These are phyloP conservation scores for Gallirallus australis DNA, from an alignment of 2,797 vertebrate genomes.

Conservation along the genomic window DNA sequence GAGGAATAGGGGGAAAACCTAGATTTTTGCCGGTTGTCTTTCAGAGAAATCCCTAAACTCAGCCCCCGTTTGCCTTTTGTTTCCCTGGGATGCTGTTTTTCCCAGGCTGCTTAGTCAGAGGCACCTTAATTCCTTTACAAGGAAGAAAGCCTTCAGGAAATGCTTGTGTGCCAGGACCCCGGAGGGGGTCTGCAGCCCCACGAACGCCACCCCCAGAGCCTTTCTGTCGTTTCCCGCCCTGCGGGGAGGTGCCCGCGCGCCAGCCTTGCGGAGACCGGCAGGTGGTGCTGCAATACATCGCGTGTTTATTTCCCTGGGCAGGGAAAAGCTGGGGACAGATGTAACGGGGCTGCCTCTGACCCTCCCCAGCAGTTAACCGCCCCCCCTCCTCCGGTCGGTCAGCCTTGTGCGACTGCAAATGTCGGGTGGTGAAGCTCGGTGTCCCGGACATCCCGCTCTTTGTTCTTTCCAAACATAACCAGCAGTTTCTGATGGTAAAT, in stretches of 20 bases:
- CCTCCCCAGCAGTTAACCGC: not conserved
- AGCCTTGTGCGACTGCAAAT: not conserved
- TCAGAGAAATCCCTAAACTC: not conserved
- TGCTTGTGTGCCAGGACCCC: not conserved
- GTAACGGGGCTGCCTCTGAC: not conserved
- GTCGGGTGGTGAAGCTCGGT: not conserved
- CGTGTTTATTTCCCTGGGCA: not conserved
- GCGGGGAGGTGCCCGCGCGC: rapidly evolving
- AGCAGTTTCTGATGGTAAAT: not conserved
- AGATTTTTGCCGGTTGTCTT: not conserved
- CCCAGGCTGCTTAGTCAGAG: not conserved
- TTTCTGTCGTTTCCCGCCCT: too few species aligned
- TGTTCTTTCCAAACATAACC: not conserved
- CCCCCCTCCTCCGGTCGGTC: not conserved
- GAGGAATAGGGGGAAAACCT: not conserved
- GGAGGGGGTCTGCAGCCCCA: too few species aligned
- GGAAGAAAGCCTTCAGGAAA: not conserved
- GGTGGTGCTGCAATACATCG: slow-evolving; percentile 72
- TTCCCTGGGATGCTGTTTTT: not conserved
- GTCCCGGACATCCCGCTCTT: not conserved
- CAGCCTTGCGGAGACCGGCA: slow-evolving; percentile 8
- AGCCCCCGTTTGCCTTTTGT: not conserved
- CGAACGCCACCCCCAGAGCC: rapidly evolving
- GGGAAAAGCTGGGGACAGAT: rapidly evolving
- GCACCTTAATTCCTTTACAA: not conserved